A percentile compares a stretch with the other conserved stretches of the same genome.
phyloP scores from a whole-genome alignment of 2,113 vertebrate genomes.

The Engystomops pustulosus region DNA sequence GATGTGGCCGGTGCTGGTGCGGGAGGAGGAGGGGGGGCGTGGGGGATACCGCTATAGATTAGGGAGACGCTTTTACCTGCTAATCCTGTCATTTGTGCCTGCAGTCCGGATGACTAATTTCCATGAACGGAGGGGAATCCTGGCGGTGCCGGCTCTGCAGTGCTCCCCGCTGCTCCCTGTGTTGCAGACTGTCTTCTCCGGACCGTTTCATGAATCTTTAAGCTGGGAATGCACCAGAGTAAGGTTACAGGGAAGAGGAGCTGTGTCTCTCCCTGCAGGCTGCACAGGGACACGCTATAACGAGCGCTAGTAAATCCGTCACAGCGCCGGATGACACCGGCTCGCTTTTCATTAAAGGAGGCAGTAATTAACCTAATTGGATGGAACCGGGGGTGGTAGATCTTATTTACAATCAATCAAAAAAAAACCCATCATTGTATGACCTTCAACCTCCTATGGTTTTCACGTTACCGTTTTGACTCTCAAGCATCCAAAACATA shows the following conservation, averaged over 20 bases:
- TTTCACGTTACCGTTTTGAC: no score
- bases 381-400: no score
- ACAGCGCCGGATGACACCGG: neutral
- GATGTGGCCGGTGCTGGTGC: no score
- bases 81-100: constrained; percentile 48
- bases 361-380: constrained; percentile 5
- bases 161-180: neutral
- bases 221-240: constrained; percentile 47
- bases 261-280: constrained; percentile 17
- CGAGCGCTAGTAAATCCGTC: neutral
- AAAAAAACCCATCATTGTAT: no score
- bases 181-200: constrained; percentile 39
- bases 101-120: constrained; percentile 19
- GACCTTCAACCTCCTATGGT: no score
- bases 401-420: no score
- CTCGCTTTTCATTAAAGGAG: neutral
- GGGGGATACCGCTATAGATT: neutral
- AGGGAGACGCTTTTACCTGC: constrained; percentile 29
- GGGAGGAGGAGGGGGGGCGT: neutral
- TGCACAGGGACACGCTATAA: neutral
- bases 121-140: constrained; percentile 76
- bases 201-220: constrained; percentile 54
- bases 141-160: constrained; percentile 24
- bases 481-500: no score
- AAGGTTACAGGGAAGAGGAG: constrained; percentile 31